Evolutionary conservation across 2,797 vertebrate species (phyloP).

Genomic region (Tiaroga cobitis): DNA sequence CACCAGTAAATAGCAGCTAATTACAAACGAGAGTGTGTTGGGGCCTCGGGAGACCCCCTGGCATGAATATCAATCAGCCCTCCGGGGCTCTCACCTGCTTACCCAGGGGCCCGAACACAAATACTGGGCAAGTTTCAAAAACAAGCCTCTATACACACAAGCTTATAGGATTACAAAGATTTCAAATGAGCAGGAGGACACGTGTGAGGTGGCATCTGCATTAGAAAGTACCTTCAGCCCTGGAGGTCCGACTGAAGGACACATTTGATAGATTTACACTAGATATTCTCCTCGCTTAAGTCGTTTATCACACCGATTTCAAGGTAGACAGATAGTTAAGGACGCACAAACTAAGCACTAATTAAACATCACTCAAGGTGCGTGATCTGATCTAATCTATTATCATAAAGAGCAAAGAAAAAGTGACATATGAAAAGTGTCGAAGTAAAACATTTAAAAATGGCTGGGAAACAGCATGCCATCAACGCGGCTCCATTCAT

Average conservation of each 20-base stretch:
- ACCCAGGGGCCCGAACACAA: constrained; percentile 69
- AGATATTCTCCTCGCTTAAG: neutral
- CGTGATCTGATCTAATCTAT: constrained; percentile 2
- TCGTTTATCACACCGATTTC: neutral
- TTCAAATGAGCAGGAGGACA: constrained; percentile 65
- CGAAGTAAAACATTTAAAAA: neutral
- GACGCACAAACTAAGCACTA: constrained; percentile 10
- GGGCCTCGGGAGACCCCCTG: constrained; percentile 76
- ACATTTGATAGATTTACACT: constrained; percentile 17
- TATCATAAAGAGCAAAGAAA: constrained; percentile 8
- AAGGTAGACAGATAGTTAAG: neutral
- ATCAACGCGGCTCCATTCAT: neutral
- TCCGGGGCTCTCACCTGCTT: constrained; percentile 85
- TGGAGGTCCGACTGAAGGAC: constrained; percentile 23
- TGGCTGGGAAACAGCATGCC: neutral
- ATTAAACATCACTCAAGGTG: neutral
- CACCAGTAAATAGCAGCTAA: constrained; percentile 86
- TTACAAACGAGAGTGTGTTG: constrained; percentile 86
- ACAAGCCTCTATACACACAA: constrained; percentile 85
- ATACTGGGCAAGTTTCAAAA: constrained; percentile 74
- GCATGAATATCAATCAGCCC: constrained; percentile 71
- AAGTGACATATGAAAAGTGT: neutral
- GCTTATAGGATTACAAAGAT: constrained; percentile 89
- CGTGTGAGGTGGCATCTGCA: constrained; percentile 20
- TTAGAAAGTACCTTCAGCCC: constrained; percentile 18